These are phyloP conservation scores for Pandion haliaetus DNA, from an alignment of 2,113 vertebrate genomes.

Conservation along the genomic window DNA sequence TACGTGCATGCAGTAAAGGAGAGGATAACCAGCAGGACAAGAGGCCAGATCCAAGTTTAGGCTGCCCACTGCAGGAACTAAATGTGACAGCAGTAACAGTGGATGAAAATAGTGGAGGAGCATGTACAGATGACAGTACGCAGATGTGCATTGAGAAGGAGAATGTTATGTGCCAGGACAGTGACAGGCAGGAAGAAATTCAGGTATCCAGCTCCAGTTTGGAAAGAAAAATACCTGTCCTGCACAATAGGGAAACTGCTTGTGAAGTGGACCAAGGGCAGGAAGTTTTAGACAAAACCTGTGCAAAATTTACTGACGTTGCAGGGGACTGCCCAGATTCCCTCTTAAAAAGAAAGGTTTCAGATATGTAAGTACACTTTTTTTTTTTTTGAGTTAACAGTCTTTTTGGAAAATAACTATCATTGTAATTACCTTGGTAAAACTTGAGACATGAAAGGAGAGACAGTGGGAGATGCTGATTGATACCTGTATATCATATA, in stretches of 20 bases:
- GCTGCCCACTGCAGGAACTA: neutral
- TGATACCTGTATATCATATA: neutral
- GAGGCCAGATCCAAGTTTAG: neutral
- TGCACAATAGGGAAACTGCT: neutral
- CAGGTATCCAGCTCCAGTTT: neutral
- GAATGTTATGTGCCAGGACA: neutral
- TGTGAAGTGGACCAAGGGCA: neutral
- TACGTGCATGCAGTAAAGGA: neutral
- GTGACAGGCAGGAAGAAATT: neutral
- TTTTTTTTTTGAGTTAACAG: neutral
- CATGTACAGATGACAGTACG: neutral
- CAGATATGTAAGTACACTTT: conserved; percentile 78
- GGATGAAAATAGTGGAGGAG: neutral
- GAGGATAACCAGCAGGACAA: neutral
- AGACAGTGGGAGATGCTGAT: neutral
- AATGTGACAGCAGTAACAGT: neutral
- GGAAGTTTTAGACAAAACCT: conserved; percentile 76
- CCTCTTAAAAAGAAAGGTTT: conserved; percentile 57
- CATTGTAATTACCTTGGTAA: neutral
- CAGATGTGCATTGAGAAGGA: neutral
- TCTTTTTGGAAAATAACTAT: neutral
- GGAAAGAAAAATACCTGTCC: neutral
- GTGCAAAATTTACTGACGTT: conserved; percentile 73
- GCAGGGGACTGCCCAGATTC: conserved; percentile 64
- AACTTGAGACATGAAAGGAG: neutral